A percentile compares a stretch with the other conserved stretches of the same genome.
These are phyloP conservation scores for Gortyna flavago DNA, from an alignment of 2,888 invertebrate genomes.

Conservation along the genomic window DNA sequence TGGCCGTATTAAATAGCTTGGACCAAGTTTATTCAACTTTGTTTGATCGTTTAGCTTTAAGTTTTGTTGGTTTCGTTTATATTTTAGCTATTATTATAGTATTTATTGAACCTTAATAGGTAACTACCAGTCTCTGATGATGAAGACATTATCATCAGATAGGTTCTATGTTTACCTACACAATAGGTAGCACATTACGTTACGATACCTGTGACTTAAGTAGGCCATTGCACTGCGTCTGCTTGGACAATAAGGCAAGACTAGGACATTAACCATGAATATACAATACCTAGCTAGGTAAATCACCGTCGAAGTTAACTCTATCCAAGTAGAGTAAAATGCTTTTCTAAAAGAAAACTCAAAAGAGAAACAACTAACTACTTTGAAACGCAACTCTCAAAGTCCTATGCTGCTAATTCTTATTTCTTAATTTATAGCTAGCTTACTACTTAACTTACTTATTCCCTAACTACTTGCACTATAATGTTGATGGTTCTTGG, in stretches of 20 bases:
- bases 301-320: not conserved
- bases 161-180: not conserved
- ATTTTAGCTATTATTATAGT: not conserved
- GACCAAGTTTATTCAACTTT: constrained; percentile 46
- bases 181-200: not conserved
- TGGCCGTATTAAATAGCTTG: constrained; percentile 52
- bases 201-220: too few species aligned
- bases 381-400: constrained; percentile 5
- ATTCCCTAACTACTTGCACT: constrained; percentile 23
- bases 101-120: not conserved
- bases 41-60: constrained; percentile 41
- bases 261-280: not conserved
- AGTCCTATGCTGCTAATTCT: not conserved
- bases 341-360: not conserved
- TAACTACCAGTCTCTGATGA: not conserved
- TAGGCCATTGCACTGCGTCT: not conserved
- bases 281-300: not conserved
- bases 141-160: not conserved
- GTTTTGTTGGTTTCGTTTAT: constrained; percentile 9
- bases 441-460: constrained; percentile 28
- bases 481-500: constrained; percentile 43
- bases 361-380: not conserved
- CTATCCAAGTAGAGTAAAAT: not conserved
- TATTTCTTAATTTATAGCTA: constrained; percentile 8
- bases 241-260: not conserved